Evolutionary conservation across 2,888 invertebrate genomes (phyloP).

Genomic region (Drosophila birchii): DNA sequence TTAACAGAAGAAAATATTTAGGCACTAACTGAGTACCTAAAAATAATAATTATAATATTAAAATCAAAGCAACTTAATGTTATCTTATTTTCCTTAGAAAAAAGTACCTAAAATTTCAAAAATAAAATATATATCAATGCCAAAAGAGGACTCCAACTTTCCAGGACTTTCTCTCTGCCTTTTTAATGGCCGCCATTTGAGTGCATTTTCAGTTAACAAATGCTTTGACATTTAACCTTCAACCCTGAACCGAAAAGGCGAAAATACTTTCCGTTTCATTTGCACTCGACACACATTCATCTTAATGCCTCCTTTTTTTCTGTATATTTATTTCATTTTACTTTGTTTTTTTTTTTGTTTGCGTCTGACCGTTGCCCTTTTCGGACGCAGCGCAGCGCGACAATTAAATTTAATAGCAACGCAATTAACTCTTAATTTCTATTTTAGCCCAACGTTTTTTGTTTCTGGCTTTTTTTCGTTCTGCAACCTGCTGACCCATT

Average conservation of each 20-base stretch:
- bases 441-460: constrained; percentile 37
- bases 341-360: constrained; percentile 2
- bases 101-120: background rate
- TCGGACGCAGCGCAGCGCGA: constrained; percentile 58
- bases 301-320: constrained; percentile 45
- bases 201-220: constrained; percentile 31
- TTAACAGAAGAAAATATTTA: too few species aligned
- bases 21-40: too few species aligned
- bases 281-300: constrained; percentile 62
- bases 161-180: background rate
- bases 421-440: constrained; percentile 80
- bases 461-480: constrained; percentile 20
- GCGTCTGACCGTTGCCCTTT: constrained; percentile 31
- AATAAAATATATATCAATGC: background rate
- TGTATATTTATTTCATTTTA: constrained; percentile 1
- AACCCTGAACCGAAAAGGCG: constrained; percentile 11
- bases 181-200: constrained; percentile 7
- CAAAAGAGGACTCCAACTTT: background rate
- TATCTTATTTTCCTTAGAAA: background rate
- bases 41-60: too few species aligned
- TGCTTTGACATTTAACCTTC: constrained; percentile 38
- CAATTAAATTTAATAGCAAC: constrained; percentile 80
- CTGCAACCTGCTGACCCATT: constrained; percentile 59
- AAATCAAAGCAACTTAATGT: too few species aligned
- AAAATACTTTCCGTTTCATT: constrained; percentile 66